Conservation (phyloP, 2,888 invertebrate species). For the Mimas tiliae region DNA sequence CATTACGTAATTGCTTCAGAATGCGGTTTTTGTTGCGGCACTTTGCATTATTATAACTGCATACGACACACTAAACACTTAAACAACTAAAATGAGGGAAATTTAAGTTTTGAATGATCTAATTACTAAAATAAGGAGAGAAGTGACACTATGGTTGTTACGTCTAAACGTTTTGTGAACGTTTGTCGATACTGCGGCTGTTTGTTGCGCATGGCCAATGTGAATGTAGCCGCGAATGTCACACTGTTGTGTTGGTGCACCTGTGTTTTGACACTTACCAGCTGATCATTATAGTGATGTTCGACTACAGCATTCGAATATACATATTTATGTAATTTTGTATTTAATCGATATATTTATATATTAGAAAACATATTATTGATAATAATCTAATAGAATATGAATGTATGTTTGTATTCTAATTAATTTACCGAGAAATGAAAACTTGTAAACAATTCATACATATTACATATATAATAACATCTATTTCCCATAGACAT, state of each 20-base stretch:
- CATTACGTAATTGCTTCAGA: constrained; percentile 83
- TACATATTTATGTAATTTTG: neutral
- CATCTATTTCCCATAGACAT: too few relatives aligned
- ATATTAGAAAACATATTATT: neutral
- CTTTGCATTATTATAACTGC: constrained; percentile 74
- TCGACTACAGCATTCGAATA: neutral
- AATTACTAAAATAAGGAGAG: constrained; percentile 78
- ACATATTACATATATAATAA: too few relatives aligned
- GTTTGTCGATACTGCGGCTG: constrained; percentile 82
- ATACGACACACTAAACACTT: constrained; percentile 79
- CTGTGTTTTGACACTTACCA: constrained; percentile 75
- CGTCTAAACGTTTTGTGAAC: constrained; percentile 83
- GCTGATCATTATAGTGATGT: constrained; percentile 60
- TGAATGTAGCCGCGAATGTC: constrained; percentile 66
- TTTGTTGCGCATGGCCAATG: constrained; percentile 72
- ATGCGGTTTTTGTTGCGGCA: constrained; percentile 76
- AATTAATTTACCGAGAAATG: too few relatives aligned
- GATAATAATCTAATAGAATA: too few relatives aligned
- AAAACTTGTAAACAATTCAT: too few relatives aligned
- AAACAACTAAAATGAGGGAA: constrained; percentile 72
- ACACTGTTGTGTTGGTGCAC: constrained; percentile 60
- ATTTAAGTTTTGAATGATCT: constrained; percentile 70
- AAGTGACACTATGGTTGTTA: constrained; percentile 79
- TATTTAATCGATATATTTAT: neutral
- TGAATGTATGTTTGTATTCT: too few relatives aligned